A percentile compares a stretch with the other conserved stretches of the same genome.
phyloP scores from a whole-genome alignment of 2,888 invertebrate genomes.

The Leucophenga maculata region DNA sequence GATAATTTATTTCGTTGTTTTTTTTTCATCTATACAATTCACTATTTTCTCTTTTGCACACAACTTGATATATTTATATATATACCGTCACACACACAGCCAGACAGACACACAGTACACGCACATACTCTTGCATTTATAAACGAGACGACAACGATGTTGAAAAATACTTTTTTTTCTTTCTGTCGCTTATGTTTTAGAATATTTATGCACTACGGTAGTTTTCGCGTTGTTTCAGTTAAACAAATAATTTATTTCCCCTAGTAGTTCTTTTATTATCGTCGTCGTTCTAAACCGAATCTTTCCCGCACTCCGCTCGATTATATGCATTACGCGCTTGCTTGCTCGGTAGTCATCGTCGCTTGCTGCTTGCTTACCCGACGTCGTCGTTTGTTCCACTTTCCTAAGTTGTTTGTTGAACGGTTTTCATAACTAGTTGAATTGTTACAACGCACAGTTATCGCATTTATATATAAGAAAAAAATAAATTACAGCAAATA shows the following conservation, averaged over 20 bases:
- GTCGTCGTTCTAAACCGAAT: conserved; percentile 8
- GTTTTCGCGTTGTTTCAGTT: not conserved
- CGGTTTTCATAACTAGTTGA: too few species aligned
- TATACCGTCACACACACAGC: conserved; percentile 14
- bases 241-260: not conserved
- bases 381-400: conserved; percentile 16
- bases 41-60: too few species aligned
- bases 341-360: not conserved
- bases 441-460: too few species aligned
- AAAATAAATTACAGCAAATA: too few species aligned
- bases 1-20: too few species aligned
- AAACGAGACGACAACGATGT: conserved; percentile 19
- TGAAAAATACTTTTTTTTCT: conserved; percentile 11
- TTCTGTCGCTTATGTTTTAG: conserved; percentile 18
- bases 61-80: conserved; percentile 10
- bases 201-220: conserved; percentile 11
- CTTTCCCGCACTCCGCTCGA: conserved; percentile 7
- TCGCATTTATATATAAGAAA: too few species aligned
- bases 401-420: conserved; percentile 11
- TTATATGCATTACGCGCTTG: conserved; percentile 5
- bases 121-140: conserved; percentile 11
- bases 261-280: conserved; percentile 17
- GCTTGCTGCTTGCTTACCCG: conserved; percentile 7
- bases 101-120: not conserved
- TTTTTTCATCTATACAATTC: too few species aligned